Percentiles rank a stretch among this genome's conserved stretches.
These are phyloP conservation scores for Pasiphila rectangulata DNA, from an alignment of 2,888 invertebrate genomes.

Conservation along the genomic window DNA sequence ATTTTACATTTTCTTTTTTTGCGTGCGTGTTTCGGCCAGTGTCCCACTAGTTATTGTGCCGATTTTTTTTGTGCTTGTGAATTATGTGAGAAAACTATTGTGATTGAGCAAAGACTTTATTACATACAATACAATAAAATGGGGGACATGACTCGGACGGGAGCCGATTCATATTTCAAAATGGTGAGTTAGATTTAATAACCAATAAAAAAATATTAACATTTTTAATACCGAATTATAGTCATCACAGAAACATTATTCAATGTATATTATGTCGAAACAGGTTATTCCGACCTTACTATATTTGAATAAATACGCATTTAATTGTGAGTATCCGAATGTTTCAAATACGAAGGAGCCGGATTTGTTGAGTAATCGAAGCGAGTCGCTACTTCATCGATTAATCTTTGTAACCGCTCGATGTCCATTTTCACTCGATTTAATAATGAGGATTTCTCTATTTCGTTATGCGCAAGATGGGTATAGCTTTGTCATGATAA, in stretches of 20 bases:
- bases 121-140: slow-evolving; percentile 46
- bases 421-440: slow-evolving; percentile 56
- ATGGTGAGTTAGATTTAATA: slow-evolving; percentile 58
- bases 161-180: slow-evolving; percentile 54
- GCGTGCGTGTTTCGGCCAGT: slow-evolving; percentile 59
- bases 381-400: slow-evolving; percentile 45
- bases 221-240: slow-evolving; percentile 6
- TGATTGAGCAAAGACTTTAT: slow-evolving; percentile 43
- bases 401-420: slow-evolving; percentile 46
- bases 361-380: slow-evolving; percentile 56
- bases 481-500: slow-evolving; percentile 18
- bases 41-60: slow-evolving; percentile 43
- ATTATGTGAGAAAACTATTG: slow-evolving; percentile 66
- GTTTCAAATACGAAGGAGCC: slow-evolving; percentile 40
- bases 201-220: not conserved
- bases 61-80: slow-evolving; percentile 61
- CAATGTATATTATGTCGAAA: slow-evolving; percentile 38
- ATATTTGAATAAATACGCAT: slow-evolving; percentile 33
- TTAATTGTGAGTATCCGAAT: slow-evolving; percentile 27
- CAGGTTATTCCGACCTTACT: slow-evolving; percentile 36
- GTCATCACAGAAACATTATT: slow-evolving; percentile 8
- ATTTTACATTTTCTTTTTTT: slow-evolving; percentile 45
- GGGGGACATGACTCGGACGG: slow-evolving; percentile 67
- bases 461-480: slow-evolving; percentile 40
- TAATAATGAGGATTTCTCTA: slow-evolving; percentile 41